Evolutionary conservation across 2,113 vertebrate genomes (phyloP), one percentile per base, ranked within the genome.

Genomic region (Vidua macroura): DNA sequence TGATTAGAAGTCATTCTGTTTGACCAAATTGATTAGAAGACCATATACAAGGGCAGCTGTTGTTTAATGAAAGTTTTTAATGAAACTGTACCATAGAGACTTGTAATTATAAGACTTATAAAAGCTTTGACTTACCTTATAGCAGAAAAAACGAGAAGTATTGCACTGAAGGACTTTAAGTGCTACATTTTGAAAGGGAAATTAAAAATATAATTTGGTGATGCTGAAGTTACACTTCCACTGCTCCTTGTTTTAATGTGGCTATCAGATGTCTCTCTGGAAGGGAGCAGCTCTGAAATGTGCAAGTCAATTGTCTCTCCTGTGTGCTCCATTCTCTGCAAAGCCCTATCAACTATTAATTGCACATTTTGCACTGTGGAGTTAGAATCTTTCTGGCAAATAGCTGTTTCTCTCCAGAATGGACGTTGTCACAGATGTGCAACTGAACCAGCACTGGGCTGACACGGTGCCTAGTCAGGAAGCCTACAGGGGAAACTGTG

Each of bases 1-100:
- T 98, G 98, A 99, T 99, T 99, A 99, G 98, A 98, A 98, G 98
- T 98, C 99, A 99, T 99, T 98, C 97, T 98, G 98, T 98, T 98
- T 98, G 97, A 98, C 98, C 98, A 98, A 98, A 98, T 98, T 98
- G 98, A 98, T 98, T 98, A 98, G 97, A 98, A 97, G 98, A 98
- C 98, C 98, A 97, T 98, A 98, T 98, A 97, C 97, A 98, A 98
- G 98, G 98, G 97, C 98, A 98, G 98, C 97, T 98, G 98, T 98
- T 98, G 97, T 98, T 98, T 98, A 98, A 98, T 98, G 98, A 97
- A 98, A 98, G 98, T 98, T 98, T 98, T 98, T 98, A 98, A 98
- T 98, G 98, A 98, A 98, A 98, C 97, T 97, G 95, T 98, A 98
- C 98, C 97, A 87, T 66, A 90, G 98, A 98, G 98, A 98, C 95